phyloP scores from a whole-genome alignment of 2,888 invertebrate genomes.

The Dasysyrphus tricinctus region DNA sequence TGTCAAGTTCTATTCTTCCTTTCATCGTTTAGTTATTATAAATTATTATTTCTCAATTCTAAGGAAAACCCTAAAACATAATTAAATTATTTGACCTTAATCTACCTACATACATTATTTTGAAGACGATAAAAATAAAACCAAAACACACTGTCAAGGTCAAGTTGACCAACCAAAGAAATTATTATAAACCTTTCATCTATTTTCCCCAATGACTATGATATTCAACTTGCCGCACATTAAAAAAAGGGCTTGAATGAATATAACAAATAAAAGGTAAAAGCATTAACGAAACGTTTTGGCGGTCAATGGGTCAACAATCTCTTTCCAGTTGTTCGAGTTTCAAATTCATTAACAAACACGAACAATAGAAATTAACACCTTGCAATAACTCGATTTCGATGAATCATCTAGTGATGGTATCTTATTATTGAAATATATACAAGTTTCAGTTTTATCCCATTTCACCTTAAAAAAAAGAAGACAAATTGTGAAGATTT shows the following conservation, averaged over 20 bases:
- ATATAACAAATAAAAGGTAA: neutral
- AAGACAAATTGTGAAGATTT: neutral
- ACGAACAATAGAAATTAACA: neutral
- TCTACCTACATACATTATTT: neutral
- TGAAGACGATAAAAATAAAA: neutral
- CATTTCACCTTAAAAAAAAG: neutral
- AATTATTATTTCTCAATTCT: too few species aligned
- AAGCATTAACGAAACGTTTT: neutral
- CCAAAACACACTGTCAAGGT: neutral
- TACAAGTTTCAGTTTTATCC: neutral
- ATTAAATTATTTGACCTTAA: neutral
- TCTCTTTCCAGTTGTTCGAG: neutral
- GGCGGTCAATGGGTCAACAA: constrained; percentile 18
- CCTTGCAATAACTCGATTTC: neutral
- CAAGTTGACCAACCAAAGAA: neutral
- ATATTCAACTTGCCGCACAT: neutral
- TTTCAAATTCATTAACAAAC: constrained; percentile 5
- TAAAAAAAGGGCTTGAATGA: constrained; percentile 18
- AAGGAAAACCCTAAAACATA: neutral
- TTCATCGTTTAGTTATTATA: too few species aligned
- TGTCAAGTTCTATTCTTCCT: too few species aligned
- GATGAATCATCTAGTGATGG: neutral
- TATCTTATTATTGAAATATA: neutral
- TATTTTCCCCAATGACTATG: neutral
- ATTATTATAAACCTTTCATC: neutral